phyloP scores from a whole-genome alignment of 2,888 invertebrate genomes.

The Cremastinae sp. region DNA sequence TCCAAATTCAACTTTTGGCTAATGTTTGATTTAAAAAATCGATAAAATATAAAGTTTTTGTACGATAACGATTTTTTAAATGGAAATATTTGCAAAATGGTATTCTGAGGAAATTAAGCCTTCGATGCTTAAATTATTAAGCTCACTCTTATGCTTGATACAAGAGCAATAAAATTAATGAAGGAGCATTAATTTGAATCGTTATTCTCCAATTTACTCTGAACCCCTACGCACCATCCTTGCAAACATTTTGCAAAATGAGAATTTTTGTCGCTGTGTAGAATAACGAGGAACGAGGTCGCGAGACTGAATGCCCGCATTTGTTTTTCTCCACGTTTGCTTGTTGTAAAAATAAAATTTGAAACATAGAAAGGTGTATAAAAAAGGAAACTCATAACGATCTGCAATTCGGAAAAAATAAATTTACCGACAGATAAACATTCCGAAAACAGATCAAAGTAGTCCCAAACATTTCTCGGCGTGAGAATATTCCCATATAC shows the following conservation, averaged over 20 bases:
- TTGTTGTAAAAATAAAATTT: conserved; percentile 20
- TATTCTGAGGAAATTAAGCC: too few species aligned
- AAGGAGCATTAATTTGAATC: not conserved
- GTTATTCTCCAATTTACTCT: not conserved
- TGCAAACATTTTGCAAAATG: conserved; percentile 39
- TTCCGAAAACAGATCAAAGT: conserved; percentile 44
- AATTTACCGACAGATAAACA: conserved; percentile 38
- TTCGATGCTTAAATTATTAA: too few species aligned
- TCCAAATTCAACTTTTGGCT: not conserved
- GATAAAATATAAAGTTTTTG: too few species aligned
- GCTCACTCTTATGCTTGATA: too few species aligned
- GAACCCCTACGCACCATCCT: conserved; percentile 42
- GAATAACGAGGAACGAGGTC: conserved; percentile 38
- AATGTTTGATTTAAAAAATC: too few species aligned
- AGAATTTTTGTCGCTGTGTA: conserved; percentile 41
- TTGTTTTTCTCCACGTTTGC: conserved; percentile 31
- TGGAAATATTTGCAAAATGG: too few species aligned
- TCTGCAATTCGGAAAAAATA: not conserved
- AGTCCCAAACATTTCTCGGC: not conserved
- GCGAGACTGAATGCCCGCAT: conserved; percentile 16
- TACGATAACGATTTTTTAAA: too few species aligned
- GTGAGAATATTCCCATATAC: too few species aligned
- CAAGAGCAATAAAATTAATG: not conserved
- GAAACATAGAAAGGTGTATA: not conserved
- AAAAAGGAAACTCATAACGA: conserved; percentile 9